These are phyloP conservation scores for Lysandra bellargus DNA, from an alignment of 2,888 invertebrate species.

Conservation along the genomic window DNA sequence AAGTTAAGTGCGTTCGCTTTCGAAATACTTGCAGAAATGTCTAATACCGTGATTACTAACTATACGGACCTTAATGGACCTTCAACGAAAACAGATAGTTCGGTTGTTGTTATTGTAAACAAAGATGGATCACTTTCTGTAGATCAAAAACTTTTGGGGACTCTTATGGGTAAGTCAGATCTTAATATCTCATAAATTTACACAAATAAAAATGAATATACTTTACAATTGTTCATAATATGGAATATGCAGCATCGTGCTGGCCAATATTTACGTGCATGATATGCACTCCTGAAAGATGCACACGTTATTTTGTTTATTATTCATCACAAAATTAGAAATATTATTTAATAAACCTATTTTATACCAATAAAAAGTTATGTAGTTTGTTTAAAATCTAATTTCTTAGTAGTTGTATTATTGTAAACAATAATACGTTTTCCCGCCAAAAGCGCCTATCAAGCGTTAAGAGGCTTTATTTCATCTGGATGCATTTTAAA, in stretches of 20 bases:
- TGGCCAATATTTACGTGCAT: neutral
- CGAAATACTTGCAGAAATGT: constrained; percentile 69
- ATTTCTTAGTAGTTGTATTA: neutral
- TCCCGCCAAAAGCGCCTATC: neutral
- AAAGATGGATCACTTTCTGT: constrained; percentile 92
- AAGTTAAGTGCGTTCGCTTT: constrained; percentile 59
- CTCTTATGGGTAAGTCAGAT: constrained; percentile 85
- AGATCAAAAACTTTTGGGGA: constrained; percentile 89
- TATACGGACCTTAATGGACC: constrained; percentile 78
- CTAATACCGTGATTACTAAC: constrained; percentile 78
- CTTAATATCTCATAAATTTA: neutral
- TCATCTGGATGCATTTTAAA: no score
- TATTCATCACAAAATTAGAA: neutral
- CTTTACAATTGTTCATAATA: neutral
- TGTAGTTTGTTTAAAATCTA: neutral
- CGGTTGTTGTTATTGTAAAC: constrained; percentile 91
- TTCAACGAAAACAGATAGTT: constrained; percentile 82
- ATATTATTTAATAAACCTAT: neutral
- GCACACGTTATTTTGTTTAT: neutral
- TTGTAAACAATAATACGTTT: neutral
- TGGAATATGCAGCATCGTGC: neutral
- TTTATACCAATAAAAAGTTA: neutral
- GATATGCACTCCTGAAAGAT: neutral
- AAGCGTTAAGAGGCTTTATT: neutral
- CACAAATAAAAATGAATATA: neutral